Conservation (phyloP, 1,140 invertebrate genomes). For the Drosophila nikananu region DNA sequence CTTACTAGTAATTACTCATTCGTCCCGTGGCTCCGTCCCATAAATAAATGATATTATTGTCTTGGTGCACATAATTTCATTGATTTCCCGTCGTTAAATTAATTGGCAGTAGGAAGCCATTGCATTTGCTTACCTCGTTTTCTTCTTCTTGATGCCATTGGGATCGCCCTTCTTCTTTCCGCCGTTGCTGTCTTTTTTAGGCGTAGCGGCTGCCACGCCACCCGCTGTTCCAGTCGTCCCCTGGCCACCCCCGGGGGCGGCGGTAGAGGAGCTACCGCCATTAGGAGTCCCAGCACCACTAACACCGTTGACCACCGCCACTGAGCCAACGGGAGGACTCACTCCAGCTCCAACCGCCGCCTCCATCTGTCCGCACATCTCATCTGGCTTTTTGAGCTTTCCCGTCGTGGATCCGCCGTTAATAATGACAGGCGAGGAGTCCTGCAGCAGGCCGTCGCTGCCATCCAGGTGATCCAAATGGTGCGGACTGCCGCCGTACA, state of each 20-base stretch:
- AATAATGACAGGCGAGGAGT: slow-evolving; percentile 48
- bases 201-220: slow-evolving; percentile 37
- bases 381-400: slow-evolving; percentile 76
- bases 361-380: slow-evolving; percentile 67
- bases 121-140: slow-evolving; percentile 91
- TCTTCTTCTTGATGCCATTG: slow-evolving; percentile 96
- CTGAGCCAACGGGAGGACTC: slow-evolving; percentile 14
- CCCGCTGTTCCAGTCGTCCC: slow-evolving; percentile 26
- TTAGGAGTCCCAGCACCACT: slow-evolving; percentile 40
- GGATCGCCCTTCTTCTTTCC: slow-evolving; percentile 94
- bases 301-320: slow-evolving; percentile 30
- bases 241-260: slow-evolving; percentile 11
- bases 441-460: slow-evolving; percentile 60
- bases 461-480: slow-evolving; percentile 54
- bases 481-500: slow-evolving; percentile 75
- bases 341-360: slow-evolving; percentile 15
- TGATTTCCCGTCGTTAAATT: slow-evolving; percentile 82
- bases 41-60: slow-evolving; percentile 39
- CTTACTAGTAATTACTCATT: slow-evolving; percentile 49
- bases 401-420: slow-evolving; percentile 42
- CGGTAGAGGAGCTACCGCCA: slow-evolving; percentile 33
- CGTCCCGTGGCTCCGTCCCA: slow-evolving; percentile 37
- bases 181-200: slow-evolving; percentile 87
- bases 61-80: slow-evolving; percentile 66
- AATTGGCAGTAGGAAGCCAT: slow-evolving; percentile 46